Conservation (phyloP, 2,888 invertebrate species). For the Mechanitis mazaeus region DNA sequence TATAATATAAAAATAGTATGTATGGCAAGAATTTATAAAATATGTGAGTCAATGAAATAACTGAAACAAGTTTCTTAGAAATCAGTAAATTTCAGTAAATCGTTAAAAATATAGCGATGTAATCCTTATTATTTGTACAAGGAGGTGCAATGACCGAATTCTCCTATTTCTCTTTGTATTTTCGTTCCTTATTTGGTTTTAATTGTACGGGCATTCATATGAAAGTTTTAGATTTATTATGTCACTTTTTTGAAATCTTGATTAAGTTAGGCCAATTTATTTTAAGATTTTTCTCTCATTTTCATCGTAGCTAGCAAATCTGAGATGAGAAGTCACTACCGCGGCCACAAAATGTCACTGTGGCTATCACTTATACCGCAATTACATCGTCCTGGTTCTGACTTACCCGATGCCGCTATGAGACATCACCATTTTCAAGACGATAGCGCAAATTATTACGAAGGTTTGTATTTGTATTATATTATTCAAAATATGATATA, state of each 20-base stretch:
- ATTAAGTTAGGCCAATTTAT: slow-evolving; percentile 43
- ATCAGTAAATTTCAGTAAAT: too few relatives aligned
- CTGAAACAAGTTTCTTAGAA: too few relatives aligned
- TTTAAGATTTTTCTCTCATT: slow-evolving; percentile 43
- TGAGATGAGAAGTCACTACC: slow-evolving; percentile 91
- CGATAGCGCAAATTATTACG: slow-evolving; percentile 86
- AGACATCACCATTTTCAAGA: slow-evolving; percentile 92
- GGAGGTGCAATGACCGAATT: too few relatives aligned
- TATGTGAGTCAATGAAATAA: too few relatives aligned
- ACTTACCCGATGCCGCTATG: slow-evolving; percentile 87
- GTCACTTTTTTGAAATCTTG: slow-evolving; percentile 15
- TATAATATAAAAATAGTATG: background rate
- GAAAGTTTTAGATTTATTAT: slow-evolving; percentile 46
- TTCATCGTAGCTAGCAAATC: slow-evolving; percentile 78
- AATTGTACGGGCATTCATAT: slow-evolving; percentile 12
- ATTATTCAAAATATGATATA: background rate
- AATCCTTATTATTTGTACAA: too few relatives aligned
- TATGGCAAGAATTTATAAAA: too few relatives aligned
- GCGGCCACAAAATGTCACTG: slow-evolving; percentile 94
- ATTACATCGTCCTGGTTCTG: slow-evolving; percentile 87
- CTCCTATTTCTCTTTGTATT: too few relatives aligned
- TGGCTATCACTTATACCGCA: slow-evolving; percentile 95
- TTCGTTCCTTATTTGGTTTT: background rate
- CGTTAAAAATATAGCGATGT: too few relatives aligned
- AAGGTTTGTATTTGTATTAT: slow-evolving; percentile 63